Evolutionary conservation across 1,140 invertebrate genomes (phyloP).

Genomic region (Chironomus striatipennis): DNA sequence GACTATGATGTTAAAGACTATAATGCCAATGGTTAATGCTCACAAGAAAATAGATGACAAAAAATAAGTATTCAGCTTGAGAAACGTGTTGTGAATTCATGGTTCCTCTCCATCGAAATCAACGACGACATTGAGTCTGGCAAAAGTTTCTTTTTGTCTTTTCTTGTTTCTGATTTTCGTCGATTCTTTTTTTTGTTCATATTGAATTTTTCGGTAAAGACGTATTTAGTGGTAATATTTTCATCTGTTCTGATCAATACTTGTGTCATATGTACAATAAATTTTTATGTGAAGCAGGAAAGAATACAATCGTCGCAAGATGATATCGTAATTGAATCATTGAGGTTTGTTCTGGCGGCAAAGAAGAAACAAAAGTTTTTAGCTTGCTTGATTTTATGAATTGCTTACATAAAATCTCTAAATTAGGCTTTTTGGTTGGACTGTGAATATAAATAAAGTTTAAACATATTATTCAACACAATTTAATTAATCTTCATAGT

Average conservation of each 20-base stretch:
- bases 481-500: no score
- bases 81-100: not conserved
- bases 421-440: no score
- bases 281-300: no score
- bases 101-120: not conserved
- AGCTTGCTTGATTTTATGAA: no score
- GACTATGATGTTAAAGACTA: not conserved
- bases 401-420: no score
- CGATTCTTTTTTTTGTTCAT: not conserved
- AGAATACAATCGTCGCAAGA: no score
- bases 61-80: not conserved
- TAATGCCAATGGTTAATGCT: not conserved
- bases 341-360: no score
- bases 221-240: not conserved
- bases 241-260: not conserved
- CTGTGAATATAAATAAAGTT: no score
- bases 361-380: no score
- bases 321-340: no score
- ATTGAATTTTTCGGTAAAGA: no score
- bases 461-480: no score
- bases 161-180: not conserved
- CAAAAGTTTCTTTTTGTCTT: not conserved
- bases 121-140: not conserved
- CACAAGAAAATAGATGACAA: not conserved
- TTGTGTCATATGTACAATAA: not conserved